Base-by-base conservation (phyloP, 1,140 invertebrate genomes). In the Trachymyrmex cornetzi region DNA sequence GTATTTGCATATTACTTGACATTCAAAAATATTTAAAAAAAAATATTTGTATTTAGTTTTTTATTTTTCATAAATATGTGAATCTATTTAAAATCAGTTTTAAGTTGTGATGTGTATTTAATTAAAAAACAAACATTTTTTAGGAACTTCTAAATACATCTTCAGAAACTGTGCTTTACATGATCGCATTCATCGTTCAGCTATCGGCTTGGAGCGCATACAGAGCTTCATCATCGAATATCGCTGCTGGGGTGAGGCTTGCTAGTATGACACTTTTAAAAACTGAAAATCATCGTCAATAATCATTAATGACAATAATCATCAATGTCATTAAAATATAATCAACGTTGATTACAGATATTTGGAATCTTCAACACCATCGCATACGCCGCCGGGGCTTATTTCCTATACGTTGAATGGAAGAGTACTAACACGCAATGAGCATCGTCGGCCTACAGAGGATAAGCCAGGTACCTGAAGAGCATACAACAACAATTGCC, bases 351-450 rank as follows among this genome's bases (percentile, higher is more conserved):
- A 16, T 89, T 94, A 27, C 94, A 98, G 97, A 96, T 97, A 27
- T 98, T 98, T 92, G 98, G 97, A 84, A 94, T 98, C 1, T 97
- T 98, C 94, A 98, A 98, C 93, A 97, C 97, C n/a, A 85, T 97
- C 55, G 97, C 96, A 6, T 98, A 98, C 90, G 97, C 95, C 3
- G 96, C 96, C 59, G 97, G 97, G 74, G 95, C 97, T 6, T 98
- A 97, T 93, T 96, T 98, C 89, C 95, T 98, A 64, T 98, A 97
- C 94, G 93, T 97, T 77, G 97, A 98, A 92, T 97, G 97, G 95
- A 97, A 97, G 93, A 96, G 95, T 89, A 96, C 94, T 66, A 93
- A 91, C 77, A 85, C 92, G 53, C 92, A 94, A 86, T 93, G 90
- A 94, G 55, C 38, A 77, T 27, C 12, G 22, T 64, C n/a, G 16